Conservation (phyloP, 2,797 vertebrate genomes). For the Cuniculus paca region DNA sequence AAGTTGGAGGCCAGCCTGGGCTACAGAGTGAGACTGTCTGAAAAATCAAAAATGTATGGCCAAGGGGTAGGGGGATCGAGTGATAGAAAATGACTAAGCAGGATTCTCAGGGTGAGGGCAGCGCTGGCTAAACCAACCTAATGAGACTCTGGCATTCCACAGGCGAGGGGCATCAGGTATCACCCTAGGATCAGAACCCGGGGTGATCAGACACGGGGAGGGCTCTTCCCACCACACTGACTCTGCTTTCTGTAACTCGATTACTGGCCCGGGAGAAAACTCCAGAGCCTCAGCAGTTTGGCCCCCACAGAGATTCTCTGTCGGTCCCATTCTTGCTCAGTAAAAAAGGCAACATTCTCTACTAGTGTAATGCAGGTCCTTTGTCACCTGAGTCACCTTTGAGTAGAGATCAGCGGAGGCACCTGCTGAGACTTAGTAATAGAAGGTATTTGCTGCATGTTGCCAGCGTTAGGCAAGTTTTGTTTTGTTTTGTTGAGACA, state of each 20-base stretch:
- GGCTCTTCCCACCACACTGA: no score
- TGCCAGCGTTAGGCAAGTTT: background rate
- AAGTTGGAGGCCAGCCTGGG: background rate
- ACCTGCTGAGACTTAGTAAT: no score
- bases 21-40: background rate
- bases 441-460: background rate
- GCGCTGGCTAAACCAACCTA: background rate
- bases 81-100: background rate
- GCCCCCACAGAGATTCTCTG: background rate
- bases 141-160: rapidly evolving
- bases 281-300: background rate
- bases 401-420: background rate
- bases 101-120: background rate
- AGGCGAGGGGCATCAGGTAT: background rate
- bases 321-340: background rate
- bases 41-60: background rate
- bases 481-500: background rate
- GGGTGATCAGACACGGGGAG: background rate
- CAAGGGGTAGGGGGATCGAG: rapidly evolving
- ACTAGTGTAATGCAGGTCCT: background rate
- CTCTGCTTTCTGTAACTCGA: no score
- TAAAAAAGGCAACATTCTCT: background rate
- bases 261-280: background rate
- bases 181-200: no score
- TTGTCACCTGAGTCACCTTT: background rate